Conservation (phyloP, 1,140 invertebrate genomes). For the Temnothorax curvispinosus region DNA sequence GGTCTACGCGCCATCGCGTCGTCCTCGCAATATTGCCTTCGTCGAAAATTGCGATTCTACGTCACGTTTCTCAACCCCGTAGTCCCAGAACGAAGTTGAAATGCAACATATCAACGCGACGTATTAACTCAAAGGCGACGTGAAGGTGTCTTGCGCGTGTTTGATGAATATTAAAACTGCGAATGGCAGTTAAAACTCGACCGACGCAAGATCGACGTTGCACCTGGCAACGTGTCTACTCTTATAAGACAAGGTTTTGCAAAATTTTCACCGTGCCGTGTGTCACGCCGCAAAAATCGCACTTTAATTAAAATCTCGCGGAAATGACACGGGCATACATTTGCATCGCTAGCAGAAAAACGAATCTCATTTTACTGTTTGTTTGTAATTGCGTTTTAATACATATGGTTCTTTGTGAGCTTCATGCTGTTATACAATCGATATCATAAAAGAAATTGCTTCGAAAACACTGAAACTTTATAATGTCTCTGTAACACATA, state of each 20-base stretch:
- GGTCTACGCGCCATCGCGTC: neutral
- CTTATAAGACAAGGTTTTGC: neutral
- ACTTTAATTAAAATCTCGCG: neutral
- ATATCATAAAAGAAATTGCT: neutral
- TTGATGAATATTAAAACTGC: slow-evolving; percentile 31
- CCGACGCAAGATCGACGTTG: neutral
- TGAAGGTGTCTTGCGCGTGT: neutral
- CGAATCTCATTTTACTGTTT: neutral
- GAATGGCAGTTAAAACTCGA: neutral
- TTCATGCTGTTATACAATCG: neutral
- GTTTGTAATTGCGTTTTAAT: slow-evolving; percentile 2
- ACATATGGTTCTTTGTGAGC: neutral
- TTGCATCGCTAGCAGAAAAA: neutral
- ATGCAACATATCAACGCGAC: neutral
- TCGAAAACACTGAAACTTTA: slow-evolving; percentile 13
- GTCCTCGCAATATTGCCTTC: neutral
- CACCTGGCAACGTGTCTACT: neutral
- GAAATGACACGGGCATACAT: neutral
- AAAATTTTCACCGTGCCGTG: neutral
- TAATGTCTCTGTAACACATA: neutral
- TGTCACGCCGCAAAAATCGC: neutral
- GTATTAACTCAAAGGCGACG: slow-evolving; percentile 8
- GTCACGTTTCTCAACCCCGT: neutral
- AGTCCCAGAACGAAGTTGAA: neutral
- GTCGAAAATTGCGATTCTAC: neutral